A percentile compares a stretch with the other conserved stretches of the same genome.
Conservation (phyloP, 2,113 vertebrate species). For the Pelusios castaneus region DNA sequence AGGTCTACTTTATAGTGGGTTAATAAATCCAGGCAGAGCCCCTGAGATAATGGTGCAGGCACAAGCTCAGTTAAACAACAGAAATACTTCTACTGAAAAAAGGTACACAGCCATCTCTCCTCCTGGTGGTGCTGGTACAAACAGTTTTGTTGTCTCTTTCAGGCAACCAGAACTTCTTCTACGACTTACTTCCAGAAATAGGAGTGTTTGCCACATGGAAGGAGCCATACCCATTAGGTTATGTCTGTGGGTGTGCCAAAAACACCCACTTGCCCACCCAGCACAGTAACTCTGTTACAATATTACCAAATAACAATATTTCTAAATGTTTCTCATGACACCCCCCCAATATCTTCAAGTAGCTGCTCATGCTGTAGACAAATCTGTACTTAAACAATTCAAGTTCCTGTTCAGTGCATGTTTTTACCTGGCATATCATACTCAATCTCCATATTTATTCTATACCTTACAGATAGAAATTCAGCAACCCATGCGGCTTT, state of each 20-base stretch:
- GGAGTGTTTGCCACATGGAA: not conserved
- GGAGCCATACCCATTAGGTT: not conserved
- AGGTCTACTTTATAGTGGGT: not conserved
- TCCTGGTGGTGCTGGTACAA: not conserved
- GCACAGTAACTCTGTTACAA: not conserved
- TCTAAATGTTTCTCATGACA: not conserved
- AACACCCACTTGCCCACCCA: not conserved
- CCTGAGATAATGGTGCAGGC: not conserved
- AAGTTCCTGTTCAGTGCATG: constrained; percentile 41
- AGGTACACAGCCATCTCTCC: not conserved
- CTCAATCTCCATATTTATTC: constrained; percentile 52
- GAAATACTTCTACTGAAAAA: not conserved
- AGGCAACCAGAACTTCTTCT: not conserved
- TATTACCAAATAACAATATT: not conserved
- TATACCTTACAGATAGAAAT: constrained; percentile 39
- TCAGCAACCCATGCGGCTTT: constrained; percentile 28
- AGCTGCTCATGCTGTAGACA: not conserved
- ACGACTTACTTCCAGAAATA: not conserved
- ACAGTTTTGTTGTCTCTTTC: not conserved
- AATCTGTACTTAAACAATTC: constrained; percentile 9
- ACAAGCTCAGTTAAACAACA: not conserved
- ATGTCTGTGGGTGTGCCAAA: not conserved
- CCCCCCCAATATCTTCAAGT: not conserved
- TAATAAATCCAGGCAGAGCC: not conserved
- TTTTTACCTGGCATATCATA: constrained; percentile 58